phyloP scores from a whole-genome alignment of 2,797 vertebrate species.

The Clarias laeviceps region DNA sequence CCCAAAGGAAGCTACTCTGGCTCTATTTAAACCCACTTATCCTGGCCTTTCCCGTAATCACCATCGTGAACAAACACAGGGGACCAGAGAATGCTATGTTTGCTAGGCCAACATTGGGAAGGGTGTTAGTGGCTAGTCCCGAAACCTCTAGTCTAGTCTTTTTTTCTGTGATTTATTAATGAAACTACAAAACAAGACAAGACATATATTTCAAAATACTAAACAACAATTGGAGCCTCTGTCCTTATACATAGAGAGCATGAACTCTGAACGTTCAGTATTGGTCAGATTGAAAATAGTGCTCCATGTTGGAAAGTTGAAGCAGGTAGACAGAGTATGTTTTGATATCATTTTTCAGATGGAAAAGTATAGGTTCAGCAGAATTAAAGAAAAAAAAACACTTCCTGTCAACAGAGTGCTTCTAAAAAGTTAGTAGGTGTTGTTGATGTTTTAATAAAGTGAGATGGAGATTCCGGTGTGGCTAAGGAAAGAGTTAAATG shows the following conservation, averaged over 20 bases:
- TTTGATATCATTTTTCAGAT: neutral
- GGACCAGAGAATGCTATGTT: conserved; percentile 47
- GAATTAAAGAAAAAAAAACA: conserved; percentile 36
- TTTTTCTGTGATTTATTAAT: conserved; percentile 18
- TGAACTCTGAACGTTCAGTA: neutral
- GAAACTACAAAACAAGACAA: conserved; percentile 44
- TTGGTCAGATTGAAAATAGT: neutral
- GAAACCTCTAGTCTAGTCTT: conserved; percentile 27
- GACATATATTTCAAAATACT: neutral
- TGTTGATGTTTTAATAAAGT: conserved; percentile 31
- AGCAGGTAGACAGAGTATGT: neutral
- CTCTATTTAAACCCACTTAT: conserved; percentile 72
- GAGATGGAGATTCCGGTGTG: conserved; percentile 65
- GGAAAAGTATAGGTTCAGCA: conserved; percentile 36
- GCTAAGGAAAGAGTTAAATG: conserved; percentile 74
- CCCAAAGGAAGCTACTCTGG: conserved; percentile 69
- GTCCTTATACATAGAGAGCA: neutral
- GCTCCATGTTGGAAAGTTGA: conserved; percentile 9
- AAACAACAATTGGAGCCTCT: conserved; percentile 17
- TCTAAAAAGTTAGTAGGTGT: conserved; percentile 14
- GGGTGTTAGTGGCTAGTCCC: conserved; percentile 43
- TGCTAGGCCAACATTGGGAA: conserved; percentile 40
- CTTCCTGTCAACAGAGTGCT: conserved; percentile 49
- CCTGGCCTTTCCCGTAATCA: conserved; percentile 64
- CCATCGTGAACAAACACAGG: conserved; percentile 63